Base-by-base conservation (phyloP, 2,888 invertebrate genomes). In the Nesidiocoris tenuis region DNA sequence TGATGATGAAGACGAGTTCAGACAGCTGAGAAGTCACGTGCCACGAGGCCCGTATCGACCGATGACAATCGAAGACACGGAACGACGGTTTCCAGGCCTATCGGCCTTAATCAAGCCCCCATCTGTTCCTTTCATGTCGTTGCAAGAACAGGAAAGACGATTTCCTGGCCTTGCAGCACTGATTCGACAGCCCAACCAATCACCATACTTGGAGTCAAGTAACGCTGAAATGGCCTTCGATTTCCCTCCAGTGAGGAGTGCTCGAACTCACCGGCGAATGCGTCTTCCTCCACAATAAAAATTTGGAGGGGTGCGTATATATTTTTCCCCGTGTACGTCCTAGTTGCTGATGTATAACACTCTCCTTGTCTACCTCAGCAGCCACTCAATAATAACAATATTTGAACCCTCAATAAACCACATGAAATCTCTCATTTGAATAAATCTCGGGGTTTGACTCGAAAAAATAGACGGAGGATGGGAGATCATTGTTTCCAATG, bases 1-100 rank as follows among this genome's bases (percentile, higher is more conserved):
- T 80, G 80, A 82, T 81, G 82, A 82, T 82, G 83, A 83, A 83
- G 83, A 83, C 80, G 80, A 81, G 79, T 82, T 83, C 81, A 82
- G 82, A 82, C 81, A 81, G 81, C 81, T 81, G 19, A 22, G 77
- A 54, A 56, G 67, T 61, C 24, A 75, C 68, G 39, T 72, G 55
- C 17, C 72, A 64, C 19, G 74, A 61, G 68, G 76, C 72, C 24
- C 68, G 55, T 64, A 65, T 75, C 54, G 68, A 61, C 56, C 79
- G 61, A 19, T 78, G 77, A 76, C 77, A 63, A 75, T 57, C 59
- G 74, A 68, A 61, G 76, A 78, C 23, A 70, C 63, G 61, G 77
- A 77, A 18, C 39, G 68, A 19, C 66, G 63, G 18, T 77, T 78
- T 68, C 77, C 78, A 17, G 78, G 78, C 17, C 72, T 78, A 1